Percentiles rank a stretch among this genome's conserved stretches.
These are phyloP conservation scores for Thereuonema tuberculata DNA, from an alignment of 1,140 invertebrate genomes.

Conservation along the genomic window DNA sequence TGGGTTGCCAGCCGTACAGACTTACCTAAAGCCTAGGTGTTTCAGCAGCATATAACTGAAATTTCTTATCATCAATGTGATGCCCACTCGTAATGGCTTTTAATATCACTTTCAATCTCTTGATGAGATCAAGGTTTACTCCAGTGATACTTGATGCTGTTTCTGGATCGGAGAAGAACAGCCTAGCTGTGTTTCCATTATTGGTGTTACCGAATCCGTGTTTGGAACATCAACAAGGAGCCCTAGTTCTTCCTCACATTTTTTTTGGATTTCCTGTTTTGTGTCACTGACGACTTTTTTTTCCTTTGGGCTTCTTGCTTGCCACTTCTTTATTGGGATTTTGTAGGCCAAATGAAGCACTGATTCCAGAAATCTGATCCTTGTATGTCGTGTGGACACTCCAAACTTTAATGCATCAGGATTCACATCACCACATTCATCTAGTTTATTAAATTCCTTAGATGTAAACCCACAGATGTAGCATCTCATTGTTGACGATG, in stretches of 20 bases:
- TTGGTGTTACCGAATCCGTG: not conserved
- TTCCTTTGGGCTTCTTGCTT: not conserved
- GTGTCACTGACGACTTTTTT: not conserved
- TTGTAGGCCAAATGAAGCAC: not conserved
- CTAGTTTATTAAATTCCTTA: not conserved
- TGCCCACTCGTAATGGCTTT: not conserved
- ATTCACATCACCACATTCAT: not conserved
- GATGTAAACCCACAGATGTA: not conserved
- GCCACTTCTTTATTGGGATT: not conserved
- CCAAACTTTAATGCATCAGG: not conserved
- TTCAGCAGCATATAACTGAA: not conserved
- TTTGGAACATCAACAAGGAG: not conserved
- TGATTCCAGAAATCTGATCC: not conserved
- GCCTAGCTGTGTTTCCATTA: not conserved
- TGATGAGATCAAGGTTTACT: not conserved
- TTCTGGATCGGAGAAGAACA: not conserved
- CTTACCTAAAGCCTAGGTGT: not conserved
- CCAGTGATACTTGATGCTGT: not conserved
- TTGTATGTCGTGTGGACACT: not conserved
- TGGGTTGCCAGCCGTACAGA: not conserved
- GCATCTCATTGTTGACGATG: not conserved
- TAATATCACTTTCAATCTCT: not conserved
- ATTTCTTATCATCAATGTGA: not conserved
- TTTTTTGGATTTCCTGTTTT: not conserved
- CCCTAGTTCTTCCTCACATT: not conserved